A percentile compares a stretch with the other conserved stretches of the same genome.
Evolutionary conservation across 2,888 invertebrate genomes (phyloP).

Genomic region (Brachyptera risi): DNA sequence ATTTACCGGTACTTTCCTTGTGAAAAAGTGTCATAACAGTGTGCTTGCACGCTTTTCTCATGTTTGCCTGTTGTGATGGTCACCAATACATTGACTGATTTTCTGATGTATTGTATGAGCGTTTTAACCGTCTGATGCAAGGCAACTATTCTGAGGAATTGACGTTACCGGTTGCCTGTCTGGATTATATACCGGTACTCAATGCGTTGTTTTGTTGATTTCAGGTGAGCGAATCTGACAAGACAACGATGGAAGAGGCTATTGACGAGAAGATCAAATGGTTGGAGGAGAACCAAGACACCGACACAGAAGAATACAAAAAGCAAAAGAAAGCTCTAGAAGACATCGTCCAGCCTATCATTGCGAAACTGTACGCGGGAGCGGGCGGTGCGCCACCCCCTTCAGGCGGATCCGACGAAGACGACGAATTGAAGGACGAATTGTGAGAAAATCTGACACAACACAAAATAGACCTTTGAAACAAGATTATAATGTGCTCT

Average conservation of each 20-base stretch:
- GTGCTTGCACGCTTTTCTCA: neutral
- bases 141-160: neutral
- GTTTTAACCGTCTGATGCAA: constrained; percentile 20
- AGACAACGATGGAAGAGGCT: constrained; percentile 91
- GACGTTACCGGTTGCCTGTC: too few species aligned
- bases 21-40: neutral
- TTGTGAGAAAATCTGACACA: constrained; percentile 53
- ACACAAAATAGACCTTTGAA: neutral
- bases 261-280: constrained; percentile 96
- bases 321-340: constrained; percentile 94
- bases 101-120: constrained; percentile 13
- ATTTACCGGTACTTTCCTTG: neutral
- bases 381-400: constrained; percentile 72
- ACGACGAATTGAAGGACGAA: constrained; percentile 79
- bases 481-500: too few species aligned
- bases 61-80: neutral
- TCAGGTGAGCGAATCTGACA: constrained; percentile 76
- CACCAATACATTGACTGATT: neutral
- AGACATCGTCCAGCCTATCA: constrained; percentile 94
- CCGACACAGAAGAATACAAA: constrained; percentile 87
- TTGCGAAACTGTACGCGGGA: constrained; percentile 92
- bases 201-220: constrained; percentile 27
- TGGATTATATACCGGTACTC: neutral
- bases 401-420: constrained; percentile 63
- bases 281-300: constrained; percentile 93